Conservation (phyloP, 2,113 vertebrate species). For the Kryptolebias marmoratus region DNA sequence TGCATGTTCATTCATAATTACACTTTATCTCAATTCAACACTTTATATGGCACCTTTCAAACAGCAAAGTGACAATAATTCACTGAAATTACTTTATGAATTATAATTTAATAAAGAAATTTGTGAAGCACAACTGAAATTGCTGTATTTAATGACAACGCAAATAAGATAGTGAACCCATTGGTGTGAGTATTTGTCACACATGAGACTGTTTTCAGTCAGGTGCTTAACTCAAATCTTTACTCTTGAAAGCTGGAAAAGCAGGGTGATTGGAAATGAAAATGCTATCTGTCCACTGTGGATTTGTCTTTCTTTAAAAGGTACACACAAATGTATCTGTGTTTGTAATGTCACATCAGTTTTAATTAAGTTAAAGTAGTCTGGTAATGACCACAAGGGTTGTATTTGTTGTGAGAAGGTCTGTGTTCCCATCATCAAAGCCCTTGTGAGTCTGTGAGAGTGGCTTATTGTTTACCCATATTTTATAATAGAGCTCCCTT, state of each 20-base stretch:
- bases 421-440: slow-evolving; percentile 14
- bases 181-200: slow-evolving; percentile 10
- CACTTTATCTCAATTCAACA: slow-evolving; percentile 8
- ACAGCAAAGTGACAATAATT: slow-evolving; percentile 11
- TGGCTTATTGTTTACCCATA: neutral
- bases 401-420: neutral
- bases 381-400: neutral
- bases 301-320: no score
- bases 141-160: slow-evolving; percentile 41
- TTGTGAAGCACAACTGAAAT: slow-evolving; percentile 35
- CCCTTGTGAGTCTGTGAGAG: neutral
- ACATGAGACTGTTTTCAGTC: slow-evolving; percentile 3
- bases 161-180: slow-evolving; percentile 25
- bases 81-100: slow-evolving; percentile 46
- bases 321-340: no score
- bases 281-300: neutral
- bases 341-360: neutral
- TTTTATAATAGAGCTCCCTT: slow-evolving; percentile 8
- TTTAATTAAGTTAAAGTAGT: neutral
- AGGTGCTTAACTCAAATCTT: slow-evolving; percentile 6
- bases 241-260: neutral
- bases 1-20: slow-evolving; percentile 15
- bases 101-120: slow-evolving; percentile 27
- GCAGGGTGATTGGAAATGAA: neutral
- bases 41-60: no score